A percentile compares a stretch with the other conserved stretches of the same genome.
Conservation (phyloP, 2,113 vertebrate species). For the Vulpes lagopus region DNA sequence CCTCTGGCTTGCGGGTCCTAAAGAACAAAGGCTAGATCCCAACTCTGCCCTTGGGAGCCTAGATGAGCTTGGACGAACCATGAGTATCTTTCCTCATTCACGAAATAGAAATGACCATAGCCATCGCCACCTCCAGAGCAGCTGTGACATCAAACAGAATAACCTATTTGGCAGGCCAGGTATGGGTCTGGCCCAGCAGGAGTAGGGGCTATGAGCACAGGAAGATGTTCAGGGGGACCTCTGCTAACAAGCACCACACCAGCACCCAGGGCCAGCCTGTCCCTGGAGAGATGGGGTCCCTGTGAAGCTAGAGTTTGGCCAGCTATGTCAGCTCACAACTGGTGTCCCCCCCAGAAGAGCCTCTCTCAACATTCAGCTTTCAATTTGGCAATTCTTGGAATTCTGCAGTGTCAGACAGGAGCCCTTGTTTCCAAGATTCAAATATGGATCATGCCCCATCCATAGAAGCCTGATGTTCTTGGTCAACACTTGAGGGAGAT, state of each 20-base stretch:
- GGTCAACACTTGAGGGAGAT: accelerated
- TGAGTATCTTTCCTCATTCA: accelerated
- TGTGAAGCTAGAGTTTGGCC: accelerated
- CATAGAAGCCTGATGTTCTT: accelerated
- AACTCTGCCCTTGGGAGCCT: accelerated
- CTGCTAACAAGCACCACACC: accelerated
- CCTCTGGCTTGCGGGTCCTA: accelerated
- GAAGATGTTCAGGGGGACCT: accelerated
- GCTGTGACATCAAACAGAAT: background rate
- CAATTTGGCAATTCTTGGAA: background rate
- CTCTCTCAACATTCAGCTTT: background rate
- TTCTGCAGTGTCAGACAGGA: accelerated
- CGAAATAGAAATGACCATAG: accelerated
- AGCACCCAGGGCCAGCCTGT: accelerated
- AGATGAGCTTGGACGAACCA: background rate
- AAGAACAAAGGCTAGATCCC: background rate
- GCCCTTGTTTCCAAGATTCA: too few relatives aligned
- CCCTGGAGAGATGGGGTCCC: background rate
- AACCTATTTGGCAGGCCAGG: background rate
- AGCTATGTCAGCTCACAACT: accelerated
- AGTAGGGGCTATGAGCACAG: accelerated
- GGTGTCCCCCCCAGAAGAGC: background rate
- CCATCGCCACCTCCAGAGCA: background rate
- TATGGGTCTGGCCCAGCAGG: accelerated
- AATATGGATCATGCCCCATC: accelerated